phyloP scores from a whole-genome alignment of 2,113 vertebrate genomes.

The Oreochromis tanganicae region DNA sequence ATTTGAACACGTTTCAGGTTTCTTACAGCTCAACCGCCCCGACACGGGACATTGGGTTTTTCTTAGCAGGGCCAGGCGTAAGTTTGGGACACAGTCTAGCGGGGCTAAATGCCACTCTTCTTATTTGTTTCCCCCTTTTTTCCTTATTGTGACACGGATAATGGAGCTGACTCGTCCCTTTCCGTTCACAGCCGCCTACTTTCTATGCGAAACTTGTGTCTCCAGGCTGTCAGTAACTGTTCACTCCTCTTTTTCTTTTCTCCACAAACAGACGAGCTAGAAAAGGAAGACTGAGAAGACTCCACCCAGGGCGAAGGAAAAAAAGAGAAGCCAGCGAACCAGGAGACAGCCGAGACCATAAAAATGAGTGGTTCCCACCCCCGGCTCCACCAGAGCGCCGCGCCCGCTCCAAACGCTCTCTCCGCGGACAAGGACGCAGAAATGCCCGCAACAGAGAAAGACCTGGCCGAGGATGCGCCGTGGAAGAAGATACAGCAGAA shows the following conservation, averaged over 20 bases:
- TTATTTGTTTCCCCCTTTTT: background rate
- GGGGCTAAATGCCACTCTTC: background rate
- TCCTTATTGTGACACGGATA: fast-evolving
- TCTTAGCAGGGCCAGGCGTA: background rate
- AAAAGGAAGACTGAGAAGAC: conserved; percentile 43
- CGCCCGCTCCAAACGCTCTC: conserved; percentile 74
- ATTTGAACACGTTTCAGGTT: background rate
- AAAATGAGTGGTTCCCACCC: conserved; percentile 83
- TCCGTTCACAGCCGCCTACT: background rate
- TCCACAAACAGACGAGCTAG: conserved; percentile 10
- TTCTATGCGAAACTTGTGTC: conserved; percentile 2
- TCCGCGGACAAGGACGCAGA: conserved; percentile 77
- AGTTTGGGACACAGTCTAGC: no score
- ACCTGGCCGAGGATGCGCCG: conserved; percentile 82
- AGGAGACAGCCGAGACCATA: conserved; percentile 71
- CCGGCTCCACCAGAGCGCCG: conserved; percentile 78
- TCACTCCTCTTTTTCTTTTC: conserved; percentile 15
- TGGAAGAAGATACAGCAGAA: conserved; percentile 87
- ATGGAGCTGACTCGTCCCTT: background rate
- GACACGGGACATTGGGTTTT: background rate
- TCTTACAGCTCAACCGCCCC: background rate
- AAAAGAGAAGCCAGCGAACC: conserved; percentile 61
- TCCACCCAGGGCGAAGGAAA: conserved; percentile 60
- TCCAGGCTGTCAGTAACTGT: conserved; percentile 2
- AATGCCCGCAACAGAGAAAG: conserved; percentile 85